These are phyloP conservation scores for Halocaridina rubra DNA, from an alignment of 2,888 invertebrate species.

Conservation along the genomic window DNA sequence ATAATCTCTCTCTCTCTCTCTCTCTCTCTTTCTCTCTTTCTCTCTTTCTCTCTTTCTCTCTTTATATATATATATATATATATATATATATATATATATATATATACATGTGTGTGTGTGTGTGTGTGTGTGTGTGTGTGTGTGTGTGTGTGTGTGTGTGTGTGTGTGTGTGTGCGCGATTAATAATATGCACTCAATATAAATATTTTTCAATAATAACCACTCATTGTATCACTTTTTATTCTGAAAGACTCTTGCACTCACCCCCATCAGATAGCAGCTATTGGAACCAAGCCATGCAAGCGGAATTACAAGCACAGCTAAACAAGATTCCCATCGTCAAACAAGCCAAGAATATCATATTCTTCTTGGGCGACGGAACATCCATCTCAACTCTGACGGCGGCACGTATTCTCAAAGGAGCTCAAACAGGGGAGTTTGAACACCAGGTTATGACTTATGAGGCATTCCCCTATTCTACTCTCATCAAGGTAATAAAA, in stretches of 20 bases:
- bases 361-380: constrained; percentile 87
- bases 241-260: no score
- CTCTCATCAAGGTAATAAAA: constrained; percentile 78
- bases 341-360: constrained; percentile 75
- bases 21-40: not conserved
- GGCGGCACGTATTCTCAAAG: constrained; percentile 80
- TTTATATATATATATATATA: no score
- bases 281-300: constrained; percentile 47
- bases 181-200: no score
- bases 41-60: not conserved
- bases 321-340: constrained; percentile 62
- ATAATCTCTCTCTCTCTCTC: no score
- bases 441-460: constrained; percentile 80
- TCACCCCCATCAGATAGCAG: constrained; percentile 47
- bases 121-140: not conserved
- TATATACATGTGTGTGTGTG: not conserved
- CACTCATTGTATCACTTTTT: no score
- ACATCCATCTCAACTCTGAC: constrained; percentile 86
- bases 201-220: no score
- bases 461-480: constrained; percentile 81
- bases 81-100: not conserved
- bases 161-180: not conserved
- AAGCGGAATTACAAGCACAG: constrained; percentile 42
- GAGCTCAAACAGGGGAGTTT: constrained; percentile 75
- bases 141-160: not conserved